Evolutionary conservation across 2,888 invertebrate genomes (phyloP).

Genomic region (Petrolisthes manimaculis): DNA sequence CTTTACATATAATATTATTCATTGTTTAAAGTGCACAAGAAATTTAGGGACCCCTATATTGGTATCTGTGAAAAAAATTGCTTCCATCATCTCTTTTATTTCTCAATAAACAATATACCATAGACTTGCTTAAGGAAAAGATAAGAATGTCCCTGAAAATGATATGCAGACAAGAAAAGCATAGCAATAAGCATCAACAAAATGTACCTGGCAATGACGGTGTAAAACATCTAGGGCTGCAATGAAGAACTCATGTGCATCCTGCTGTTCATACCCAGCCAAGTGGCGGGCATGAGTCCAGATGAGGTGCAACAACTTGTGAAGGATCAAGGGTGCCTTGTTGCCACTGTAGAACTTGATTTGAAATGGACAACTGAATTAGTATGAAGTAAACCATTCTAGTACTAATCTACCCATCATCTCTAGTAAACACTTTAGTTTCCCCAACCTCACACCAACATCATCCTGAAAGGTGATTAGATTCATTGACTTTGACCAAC

Average conservation of each 20-base stretch:
- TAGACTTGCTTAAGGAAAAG: too few relatives aligned
- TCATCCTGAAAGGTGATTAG: background rate
- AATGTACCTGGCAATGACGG: conserved; percentile 75
- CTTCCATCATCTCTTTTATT: too few relatives aligned
- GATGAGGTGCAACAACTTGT: conserved; percentile 89
- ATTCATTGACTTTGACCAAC: too few relatives aligned
- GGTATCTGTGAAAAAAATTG: too few relatives aligned
- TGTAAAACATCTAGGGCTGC: conserved; percentile 94
- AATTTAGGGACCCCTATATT: too few relatives aligned
- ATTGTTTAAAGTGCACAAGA: too few relatives aligned
- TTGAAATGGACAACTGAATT: conserved; percentile 53
- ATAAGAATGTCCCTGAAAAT: too few relatives aligned
- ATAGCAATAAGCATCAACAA: too few relatives aligned
- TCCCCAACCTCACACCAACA: conserved; percentile 22
- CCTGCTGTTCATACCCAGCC: conserved; percentile 96
- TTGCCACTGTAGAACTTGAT: conserved; percentile 93
- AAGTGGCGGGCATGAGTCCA: conserved; percentile 97
- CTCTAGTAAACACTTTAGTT: background rate
- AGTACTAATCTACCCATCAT: background rate
- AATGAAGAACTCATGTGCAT: conserved; percentile 98
- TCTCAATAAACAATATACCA: too few relatives aligned
- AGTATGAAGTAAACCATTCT: background rate
- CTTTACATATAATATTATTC: too few relatives aligned
- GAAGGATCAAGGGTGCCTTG: conserved; percentile 87
- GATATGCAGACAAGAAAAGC: background rate